Base-by-base conservation (phyloP, 2,113 vertebrate species). In the Proterorhinus semilunaris region DNA sequence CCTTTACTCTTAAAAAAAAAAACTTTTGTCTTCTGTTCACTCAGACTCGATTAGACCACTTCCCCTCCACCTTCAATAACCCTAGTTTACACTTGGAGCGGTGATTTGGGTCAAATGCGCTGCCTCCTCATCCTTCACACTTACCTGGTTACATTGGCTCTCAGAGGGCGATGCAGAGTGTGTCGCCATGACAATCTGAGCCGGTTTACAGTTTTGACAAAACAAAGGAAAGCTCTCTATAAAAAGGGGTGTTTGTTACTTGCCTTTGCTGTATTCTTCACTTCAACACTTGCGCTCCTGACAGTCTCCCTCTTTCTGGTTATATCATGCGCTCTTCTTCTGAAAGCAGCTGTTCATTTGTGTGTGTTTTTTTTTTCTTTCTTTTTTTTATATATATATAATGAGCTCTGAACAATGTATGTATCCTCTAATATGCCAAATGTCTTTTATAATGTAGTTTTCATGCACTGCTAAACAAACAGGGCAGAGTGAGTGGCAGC, bases 391-490 rank as follows among this genome's bases (percentile, higher is more conserved):
- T n/a, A n/a, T n/a, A n/a, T n/a, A n/a, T n/a, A 76, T 80, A 86
- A 92, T 84, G 94, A 95, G 93, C 94, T 93, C 94, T 93, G 95
- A 96, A 95, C 94, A 95, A 95, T 90, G 92, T 91, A 90, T 94
- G 90, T 94, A 84, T 93, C 87, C 87, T 93, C 93, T 92, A 92
- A 93, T 93, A 94, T 96, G 93, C 94, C 94, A 95, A 94, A 95
- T 93, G 90, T 91, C 87, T 90, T 86, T 87, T 87, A 86, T 93
- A 92, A 92, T 93, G 89, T 87, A 90, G 93, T 93, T 90, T 94
- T 93, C 92, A 94, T 95, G 94, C 93, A 95, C 95, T 97, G 95
- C 94, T 95, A 89, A 91, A 93, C 91, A 73, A 89, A 85, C 81
- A 68, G 86, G 82, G 81, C 82, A 90, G 93, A 89, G 93, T 92